phyloP scores from a whole-genome alignment of 2,888 invertebrate species.

The Drosophila bunnanda region DNA sequence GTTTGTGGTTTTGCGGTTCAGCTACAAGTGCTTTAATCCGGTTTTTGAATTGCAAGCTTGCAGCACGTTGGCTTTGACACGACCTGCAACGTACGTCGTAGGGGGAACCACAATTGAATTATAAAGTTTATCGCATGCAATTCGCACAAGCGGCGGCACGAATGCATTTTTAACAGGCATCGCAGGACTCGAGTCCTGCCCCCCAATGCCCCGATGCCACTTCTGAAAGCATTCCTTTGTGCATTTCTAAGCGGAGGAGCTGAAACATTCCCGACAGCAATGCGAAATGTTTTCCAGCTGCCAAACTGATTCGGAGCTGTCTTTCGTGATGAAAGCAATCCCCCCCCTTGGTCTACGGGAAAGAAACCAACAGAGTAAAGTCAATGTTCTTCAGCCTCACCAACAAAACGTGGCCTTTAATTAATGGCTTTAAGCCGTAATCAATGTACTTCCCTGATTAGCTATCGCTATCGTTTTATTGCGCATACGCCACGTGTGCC shows the following conservation, averaged over 20 bases:
- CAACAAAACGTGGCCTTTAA: conserved; percentile 22
- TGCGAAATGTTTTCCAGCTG: conserved; percentile 29
- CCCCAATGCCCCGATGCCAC: neutral
- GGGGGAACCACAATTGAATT: conserved; percentile 65
- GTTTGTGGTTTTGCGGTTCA: conserved; percentile 36
- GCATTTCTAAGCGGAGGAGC: conserved; percentile 54
- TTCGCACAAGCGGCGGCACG: conserved; percentile 39
- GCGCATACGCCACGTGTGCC: conserved; percentile 63
- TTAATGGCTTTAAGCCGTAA: conserved; percentile 56
- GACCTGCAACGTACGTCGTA: conserved; percentile 28
- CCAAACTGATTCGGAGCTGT: conserved; percentile 6
- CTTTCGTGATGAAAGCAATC: conserved; percentile 1
- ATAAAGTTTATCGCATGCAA: conserved; percentile 66
- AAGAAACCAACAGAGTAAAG: conserved; percentile 1
- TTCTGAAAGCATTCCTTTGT: conserved; percentile 56
- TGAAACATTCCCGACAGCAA: conserved; percentile 30
- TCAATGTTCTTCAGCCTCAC: neutral
- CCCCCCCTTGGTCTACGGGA: neutral
- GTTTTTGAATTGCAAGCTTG: conserved; percentile 21
- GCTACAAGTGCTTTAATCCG: conserved; percentile 35
- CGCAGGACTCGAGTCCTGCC: conserved; percentile 1
- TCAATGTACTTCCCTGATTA: conserved; percentile 55
- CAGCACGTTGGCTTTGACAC: conserved; percentile 36
- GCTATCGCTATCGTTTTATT: conserved; percentile 61
- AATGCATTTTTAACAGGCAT: conserved; percentile 57